Percentiles rank a stretch among this genome's conserved stretches.
phyloP scores from a whole-genome alignment of 2,113 vertebrate species.

The Dipodomys merriami region DNA sequence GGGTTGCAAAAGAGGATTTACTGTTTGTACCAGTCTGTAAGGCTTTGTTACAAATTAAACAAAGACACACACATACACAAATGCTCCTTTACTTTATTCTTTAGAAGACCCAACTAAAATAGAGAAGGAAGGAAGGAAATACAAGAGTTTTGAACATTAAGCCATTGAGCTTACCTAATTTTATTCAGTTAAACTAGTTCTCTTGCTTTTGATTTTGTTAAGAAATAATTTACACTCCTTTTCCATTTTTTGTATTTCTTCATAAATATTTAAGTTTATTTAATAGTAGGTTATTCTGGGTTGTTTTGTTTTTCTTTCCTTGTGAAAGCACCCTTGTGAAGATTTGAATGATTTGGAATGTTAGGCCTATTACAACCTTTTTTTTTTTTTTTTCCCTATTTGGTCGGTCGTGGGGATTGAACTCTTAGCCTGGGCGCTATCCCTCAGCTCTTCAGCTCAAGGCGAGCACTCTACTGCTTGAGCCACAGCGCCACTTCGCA shows the following conservation, averaged over 20 bases:
- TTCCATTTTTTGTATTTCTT: slow-evolving; percentile 36
- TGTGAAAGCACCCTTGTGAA: not conserved
- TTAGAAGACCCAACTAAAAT: slow-evolving; percentile 46
- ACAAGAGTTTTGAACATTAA: slow-evolving; percentile 12
- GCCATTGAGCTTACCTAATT: not conserved
- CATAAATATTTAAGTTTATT: too few species aligned
- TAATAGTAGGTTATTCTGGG: not conserved
- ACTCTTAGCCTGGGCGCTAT: too few species aligned
- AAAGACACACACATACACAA: too few species aligned
- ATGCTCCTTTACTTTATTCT: not conserved
- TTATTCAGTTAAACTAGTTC: not conserved
- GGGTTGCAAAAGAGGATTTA: too few species aligned
- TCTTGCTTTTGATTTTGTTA: not conserved
- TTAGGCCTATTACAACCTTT: not conserved
- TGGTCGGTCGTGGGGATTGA: too few species aligned
- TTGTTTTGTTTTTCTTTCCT: slow-evolving; percentile 49
- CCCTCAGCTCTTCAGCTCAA: too few species aligned
- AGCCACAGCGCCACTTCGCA: not conserved
- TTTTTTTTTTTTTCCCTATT: too few species aligned
- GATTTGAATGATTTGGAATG: slow-evolving; percentile 15
- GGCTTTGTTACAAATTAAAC: too few species aligned
- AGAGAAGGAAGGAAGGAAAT: not conserved
- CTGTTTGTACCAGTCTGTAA: too few species aligned
- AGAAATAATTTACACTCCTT: not conserved
- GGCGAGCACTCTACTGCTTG: too few species aligned